These are phyloP conservation scores for Chymomyza procnemis DNA, from an alignment of 2,888 invertebrate species.

Conservation along the genomic window DNA sequence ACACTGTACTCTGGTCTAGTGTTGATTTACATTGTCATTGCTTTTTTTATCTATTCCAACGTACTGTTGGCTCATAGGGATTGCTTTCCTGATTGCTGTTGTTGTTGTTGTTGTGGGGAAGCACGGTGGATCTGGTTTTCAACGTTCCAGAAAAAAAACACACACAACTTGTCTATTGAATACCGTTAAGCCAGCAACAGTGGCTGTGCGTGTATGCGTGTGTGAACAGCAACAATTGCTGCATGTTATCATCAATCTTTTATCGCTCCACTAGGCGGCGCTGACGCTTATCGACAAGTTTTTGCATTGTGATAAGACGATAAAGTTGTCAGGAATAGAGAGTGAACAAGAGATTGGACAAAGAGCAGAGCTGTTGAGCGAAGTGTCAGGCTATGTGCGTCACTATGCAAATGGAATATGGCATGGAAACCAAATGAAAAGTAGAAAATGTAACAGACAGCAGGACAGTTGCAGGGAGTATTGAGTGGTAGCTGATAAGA, in stretches of 20 bases:
- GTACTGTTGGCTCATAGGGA: conserved; percentile 3
- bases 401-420: conserved; percentile 4
- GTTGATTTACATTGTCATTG: not conserved
- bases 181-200: not conserved
- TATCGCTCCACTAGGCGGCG: conserved; percentile 2
- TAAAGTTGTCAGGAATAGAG: not conserved
- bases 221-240: not conserved
- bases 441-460: not conserved
- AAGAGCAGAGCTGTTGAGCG: not conserved
- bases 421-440: not conserved
- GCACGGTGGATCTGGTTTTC: not conserved
- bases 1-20: not conserved
- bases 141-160: not conserved
- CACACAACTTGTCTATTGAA: not conserved
- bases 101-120: conserved; percentile 20
- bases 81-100: conserved; percentile 20
- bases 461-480: not conserved
- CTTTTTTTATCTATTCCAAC: conserved; percentile 47
- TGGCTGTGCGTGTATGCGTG: not conserved
- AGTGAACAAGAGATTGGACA: not conserved
- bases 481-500: not conserved
- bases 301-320: not conserved
- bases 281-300: conserved; percentile 2
- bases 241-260: conserved; percentile 11
- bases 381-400: not conserved